Evolutionary conservation across 2,888 invertebrate species (phyloP).

Genomic region (Thelaira solivaga): DNA sequence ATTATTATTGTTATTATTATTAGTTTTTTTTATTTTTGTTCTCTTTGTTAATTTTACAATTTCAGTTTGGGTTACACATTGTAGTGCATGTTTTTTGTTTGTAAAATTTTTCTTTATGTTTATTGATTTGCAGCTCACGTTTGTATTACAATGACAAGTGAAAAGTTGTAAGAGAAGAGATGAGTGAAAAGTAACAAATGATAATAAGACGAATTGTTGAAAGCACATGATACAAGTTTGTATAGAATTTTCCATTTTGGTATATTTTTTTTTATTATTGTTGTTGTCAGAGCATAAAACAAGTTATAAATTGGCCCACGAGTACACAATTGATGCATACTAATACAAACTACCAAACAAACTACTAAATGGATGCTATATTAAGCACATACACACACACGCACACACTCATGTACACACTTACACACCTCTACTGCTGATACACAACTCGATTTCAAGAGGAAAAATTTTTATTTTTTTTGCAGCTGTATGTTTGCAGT

Average conservation of each 20-base stretch:
- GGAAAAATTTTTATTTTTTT: no score
- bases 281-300: slow-evolving; percentile 11
- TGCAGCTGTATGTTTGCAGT: no score
- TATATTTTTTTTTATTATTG: neutral
- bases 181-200: slow-evolving; percentile 51
- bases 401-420: neutral
- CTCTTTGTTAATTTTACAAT: no score
- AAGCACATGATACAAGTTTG: slow-evolving; percentile 15
- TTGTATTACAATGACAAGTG: slow-evolving; percentile 56
- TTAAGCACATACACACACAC: neutral
- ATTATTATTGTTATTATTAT: no score
- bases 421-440: neutral
- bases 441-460: no score
- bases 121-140: slow-evolving; percentile 54
- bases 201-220: slow-evolving; percentile 50
- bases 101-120: neutral
- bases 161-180: slow-evolving; percentile 60
- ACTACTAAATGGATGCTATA: no score
- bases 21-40: neutral
- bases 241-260: neutral
- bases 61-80: neutral
- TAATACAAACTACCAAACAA: neutral
- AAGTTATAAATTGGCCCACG: slow-evolving; percentile 43
- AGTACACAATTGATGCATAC: neutral
- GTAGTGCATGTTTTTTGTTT: neutral